Conservation (phyloP, 2,113 vertebrate genomes). For the Sorex fumeus region DNA sequence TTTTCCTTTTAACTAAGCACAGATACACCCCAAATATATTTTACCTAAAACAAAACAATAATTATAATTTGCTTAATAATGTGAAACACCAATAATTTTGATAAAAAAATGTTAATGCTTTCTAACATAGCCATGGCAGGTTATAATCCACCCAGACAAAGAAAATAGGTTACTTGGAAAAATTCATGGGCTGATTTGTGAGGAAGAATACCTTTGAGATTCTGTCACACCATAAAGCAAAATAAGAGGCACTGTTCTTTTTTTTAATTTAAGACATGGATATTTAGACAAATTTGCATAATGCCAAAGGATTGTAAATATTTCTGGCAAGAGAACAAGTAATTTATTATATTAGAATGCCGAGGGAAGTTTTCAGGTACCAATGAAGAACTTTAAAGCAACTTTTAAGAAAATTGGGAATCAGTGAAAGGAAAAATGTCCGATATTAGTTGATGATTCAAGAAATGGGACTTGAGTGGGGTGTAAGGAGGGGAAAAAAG, state of each 20-base stretch:
- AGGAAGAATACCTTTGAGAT: not conserved
- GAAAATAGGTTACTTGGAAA: not conserved
- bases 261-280: not conserved
- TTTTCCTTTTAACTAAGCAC: too few relatives aligned
- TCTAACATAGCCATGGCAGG: not conserved
- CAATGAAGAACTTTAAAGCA: not conserved
- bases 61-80: not conserved
- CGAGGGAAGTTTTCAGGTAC: not conserved
- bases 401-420: constrained; percentile 29
- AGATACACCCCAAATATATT: too few relatives aligned
- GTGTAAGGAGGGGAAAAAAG: too few relatives aligned
- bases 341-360: not conserved
- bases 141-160: not conserved
- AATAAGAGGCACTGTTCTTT: not conserved
- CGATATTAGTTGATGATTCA: constrained; percentile 48
- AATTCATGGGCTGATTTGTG: not conserved
- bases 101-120: not conserved
- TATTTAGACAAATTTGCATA: not conserved
- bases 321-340: not conserved
- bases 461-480: not conserved
- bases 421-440: constrained; percentile 8
- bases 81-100: not conserved
- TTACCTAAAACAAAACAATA: not conserved
- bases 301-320: not conserved
- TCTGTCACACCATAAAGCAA: not conserved